These are phyloP conservation scores for Gnatocerus cornutus DNA, from an alignment of 2,888 invertebrate species.

Conservation along the genomic window DNA sequence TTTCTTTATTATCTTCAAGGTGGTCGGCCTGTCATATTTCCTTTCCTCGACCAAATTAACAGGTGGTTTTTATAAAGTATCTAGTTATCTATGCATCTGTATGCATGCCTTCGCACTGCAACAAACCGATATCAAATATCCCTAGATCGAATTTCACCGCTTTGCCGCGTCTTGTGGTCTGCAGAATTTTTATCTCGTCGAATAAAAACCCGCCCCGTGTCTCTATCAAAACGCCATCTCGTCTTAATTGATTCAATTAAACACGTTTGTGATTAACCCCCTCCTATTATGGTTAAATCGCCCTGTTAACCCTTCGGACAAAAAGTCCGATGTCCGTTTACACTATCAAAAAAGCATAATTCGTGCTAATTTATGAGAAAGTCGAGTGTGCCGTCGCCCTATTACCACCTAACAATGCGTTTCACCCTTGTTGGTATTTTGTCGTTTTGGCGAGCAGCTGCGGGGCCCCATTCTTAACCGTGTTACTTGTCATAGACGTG, in stretches of 20 bases:
- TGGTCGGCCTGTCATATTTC: slow-evolving; percentile 63
- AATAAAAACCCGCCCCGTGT: not conserved
- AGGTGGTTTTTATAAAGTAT: slow-evolving; percentile 62
- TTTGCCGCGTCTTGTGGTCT: slow-evolving; percentile 47
- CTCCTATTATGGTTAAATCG: slow-evolving; percentile 40
- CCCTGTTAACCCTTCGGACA: slow-evolving; percentile 43
- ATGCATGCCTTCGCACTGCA: slow-evolving; percentile 50
- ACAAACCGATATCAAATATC: slow-evolving; percentile 49
- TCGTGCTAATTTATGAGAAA: slow-evolving; percentile 51
- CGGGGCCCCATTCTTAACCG: slow-evolving; percentile 18
- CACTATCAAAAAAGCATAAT: slow-evolving; percentile 46
- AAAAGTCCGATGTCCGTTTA: slow-evolving; percentile 45
- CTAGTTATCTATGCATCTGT: slow-evolving; percentile 56
- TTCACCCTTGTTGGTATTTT: slow-evolving; percentile 45
- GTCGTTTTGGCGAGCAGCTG: slow-evolving; percentile 38
- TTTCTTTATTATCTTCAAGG: slow-evolving; percentile 60
- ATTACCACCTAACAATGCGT: slow-evolving; percentile 46
- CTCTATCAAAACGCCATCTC: slow-evolving; percentile 21
- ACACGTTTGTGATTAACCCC: slow-evolving; percentile 18
- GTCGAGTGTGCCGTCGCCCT: slow-evolving; percentile 44
- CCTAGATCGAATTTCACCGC: slow-evolving; percentile 46
- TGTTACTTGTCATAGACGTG: slow-evolving; percentile 28
- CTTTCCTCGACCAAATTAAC: slow-evolving; percentile 60
- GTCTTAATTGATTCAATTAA: slow-evolving; percentile 39
- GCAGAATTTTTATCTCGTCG: slow-evolving; percentile 23